Evolutionary conservation across 2,113 vertebrate genomes (phyloP).

Genomic region (Hoplias malabaricus): DNA sequence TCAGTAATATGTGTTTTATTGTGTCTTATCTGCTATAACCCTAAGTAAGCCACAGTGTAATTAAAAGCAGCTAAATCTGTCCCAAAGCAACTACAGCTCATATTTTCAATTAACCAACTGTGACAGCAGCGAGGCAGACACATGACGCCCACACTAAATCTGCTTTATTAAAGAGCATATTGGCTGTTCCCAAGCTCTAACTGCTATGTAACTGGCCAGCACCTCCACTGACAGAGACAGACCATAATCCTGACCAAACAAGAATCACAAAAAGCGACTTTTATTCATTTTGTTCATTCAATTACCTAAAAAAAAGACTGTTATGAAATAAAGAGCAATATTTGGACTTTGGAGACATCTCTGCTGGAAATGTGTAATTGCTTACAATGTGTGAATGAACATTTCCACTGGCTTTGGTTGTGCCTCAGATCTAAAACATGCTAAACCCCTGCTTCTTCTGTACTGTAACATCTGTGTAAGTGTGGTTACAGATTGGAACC

Average conservation of each 20-base stretch:
- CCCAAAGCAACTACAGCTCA: neutral
- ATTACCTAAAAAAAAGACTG: no score
- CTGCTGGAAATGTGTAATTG: no score
- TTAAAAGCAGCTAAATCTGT: neutral
- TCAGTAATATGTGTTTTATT: neutral
- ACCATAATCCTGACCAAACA: neutral
- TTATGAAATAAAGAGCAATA: no score
- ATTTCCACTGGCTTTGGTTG: no score
- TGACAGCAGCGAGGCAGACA: conserved; percentile 5
- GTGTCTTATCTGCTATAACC: neutral
- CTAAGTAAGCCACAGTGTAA: neutral
- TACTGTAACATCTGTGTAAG: no score
- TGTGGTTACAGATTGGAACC: no score
- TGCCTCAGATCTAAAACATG: no score
- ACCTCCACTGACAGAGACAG: no score
- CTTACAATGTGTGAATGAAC: no score
- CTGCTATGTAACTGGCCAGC: neutral
- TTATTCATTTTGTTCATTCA: neutral
- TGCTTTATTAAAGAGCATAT: conserved; percentile 30
- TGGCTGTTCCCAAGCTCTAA: neutral
- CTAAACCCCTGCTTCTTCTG: no score
- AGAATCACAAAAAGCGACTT: neutral
- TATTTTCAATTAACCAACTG: conserved; percentile 13
- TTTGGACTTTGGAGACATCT: no score
- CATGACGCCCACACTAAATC: conserved; percentile 24